Evolutionary conservation across 2,113 vertebrate genomes (phyloP).

Genomic region (Marmota monax): DNA sequence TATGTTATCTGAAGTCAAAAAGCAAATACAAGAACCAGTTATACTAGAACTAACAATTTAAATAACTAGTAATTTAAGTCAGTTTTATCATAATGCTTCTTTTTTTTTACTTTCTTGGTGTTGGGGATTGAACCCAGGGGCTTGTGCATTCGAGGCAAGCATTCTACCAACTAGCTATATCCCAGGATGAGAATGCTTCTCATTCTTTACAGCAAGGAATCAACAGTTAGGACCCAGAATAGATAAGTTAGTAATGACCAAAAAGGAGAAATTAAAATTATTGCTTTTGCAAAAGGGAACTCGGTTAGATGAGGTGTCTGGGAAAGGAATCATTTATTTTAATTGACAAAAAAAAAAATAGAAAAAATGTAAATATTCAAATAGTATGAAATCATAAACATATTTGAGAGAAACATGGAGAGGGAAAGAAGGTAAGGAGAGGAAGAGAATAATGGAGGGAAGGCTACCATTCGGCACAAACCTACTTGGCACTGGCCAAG

Average conservation of each 20-base stretch:
- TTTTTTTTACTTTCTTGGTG: too few relatives aligned
- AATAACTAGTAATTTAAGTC: neutral
- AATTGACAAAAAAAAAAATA: neutral
- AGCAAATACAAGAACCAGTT: neutral
- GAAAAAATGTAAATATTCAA: neutral
- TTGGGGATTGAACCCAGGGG: too few relatives aligned
- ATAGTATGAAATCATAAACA: neutral
- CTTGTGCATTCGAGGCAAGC: too few relatives aligned
- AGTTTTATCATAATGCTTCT: neutral
- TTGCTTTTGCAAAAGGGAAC: neutral
- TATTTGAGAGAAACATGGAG: neutral
- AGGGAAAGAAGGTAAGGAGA: neutral
- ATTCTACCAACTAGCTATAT: too few relatives aligned
- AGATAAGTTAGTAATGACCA: neutral
- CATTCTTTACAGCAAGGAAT: neutral
- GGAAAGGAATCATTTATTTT: neutral
- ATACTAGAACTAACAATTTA: neutral
- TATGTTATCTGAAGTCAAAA: neutral
- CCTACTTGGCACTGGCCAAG: neutral
- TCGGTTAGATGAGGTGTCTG: neutral
- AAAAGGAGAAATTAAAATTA: conserved; percentile 19
- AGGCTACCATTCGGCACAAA: neutral
- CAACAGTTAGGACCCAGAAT: neutral
- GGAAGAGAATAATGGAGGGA: neutral
- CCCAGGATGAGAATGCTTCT: neutral